These are phyloP conservation scores for Limanda limanda DNA, from an alignment of 2,113 vertebrate species.

Conservation along the genomic window DNA sequence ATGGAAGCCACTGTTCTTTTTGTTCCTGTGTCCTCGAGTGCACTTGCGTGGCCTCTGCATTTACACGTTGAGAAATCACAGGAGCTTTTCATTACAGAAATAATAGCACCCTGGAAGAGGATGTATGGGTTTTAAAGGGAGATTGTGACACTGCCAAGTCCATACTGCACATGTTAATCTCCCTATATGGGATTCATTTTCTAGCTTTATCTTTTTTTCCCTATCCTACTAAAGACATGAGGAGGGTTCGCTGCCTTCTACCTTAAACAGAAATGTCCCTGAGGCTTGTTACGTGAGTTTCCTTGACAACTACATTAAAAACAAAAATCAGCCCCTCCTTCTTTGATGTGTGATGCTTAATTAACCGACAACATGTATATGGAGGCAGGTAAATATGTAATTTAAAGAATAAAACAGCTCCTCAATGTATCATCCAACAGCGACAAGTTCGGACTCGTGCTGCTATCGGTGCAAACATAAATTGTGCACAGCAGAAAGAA, in stretches of 20 bases:
- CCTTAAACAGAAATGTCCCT: neutral
- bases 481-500: slow-evolving; percentile 14
- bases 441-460: slow-evolving; percentile 15
- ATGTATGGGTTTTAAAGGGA: neutral
- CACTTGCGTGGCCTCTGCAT: slow-evolving; percentile 1
- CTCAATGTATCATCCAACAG: neutral
- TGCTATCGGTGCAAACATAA: slow-evolving; percentile 18
- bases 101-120: neutral
- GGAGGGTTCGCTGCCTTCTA: neutral
- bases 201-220: neutral
- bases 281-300: neutral
- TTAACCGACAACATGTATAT: neutral
- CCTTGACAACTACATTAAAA: neutral
- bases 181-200: neutral
- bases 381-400: neutral
- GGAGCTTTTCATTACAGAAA: slow-evolving; percentile 16
- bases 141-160: neutral
- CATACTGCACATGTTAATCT: neutral
- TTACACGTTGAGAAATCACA: neutral
- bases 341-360: slow-evolving; percentile 7
- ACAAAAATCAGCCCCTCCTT: neutral
- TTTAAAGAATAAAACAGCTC: neutral
- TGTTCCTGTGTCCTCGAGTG: neutral
- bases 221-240: neutral
- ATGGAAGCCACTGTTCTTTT: neutral